Percentiles rank a stretch among this genome's conserved stretches.
These are phyloP conservation scores for Drosophila micromelanica DNA, from an alignment of 1,140 invertebrate genomes.

Conservation along the genomic window DNA sequence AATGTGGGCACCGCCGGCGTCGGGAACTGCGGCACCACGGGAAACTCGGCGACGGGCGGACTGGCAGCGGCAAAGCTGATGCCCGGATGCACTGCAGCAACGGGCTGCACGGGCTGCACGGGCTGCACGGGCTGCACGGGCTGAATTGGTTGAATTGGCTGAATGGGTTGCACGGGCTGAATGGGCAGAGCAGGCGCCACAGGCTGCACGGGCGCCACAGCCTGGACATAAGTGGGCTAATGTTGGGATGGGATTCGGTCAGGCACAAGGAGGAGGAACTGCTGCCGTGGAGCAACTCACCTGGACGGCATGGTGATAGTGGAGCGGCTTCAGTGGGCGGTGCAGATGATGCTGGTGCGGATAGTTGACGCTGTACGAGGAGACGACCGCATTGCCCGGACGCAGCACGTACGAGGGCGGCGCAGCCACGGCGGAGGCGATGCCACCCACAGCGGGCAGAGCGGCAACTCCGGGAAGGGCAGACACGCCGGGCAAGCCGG, in stretches of 20 bases:
- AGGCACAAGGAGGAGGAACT: neutral
- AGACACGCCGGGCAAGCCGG: slow-evolving; percentile 9
- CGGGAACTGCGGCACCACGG: slow-evolving; percentile 15
- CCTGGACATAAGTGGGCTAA: slow-evolving; percentile 58
- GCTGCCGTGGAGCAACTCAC: slow-evolving; percentile 13
- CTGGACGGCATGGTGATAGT: slow-evolving; percentile 68
- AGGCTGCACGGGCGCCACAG: slow-evolving; percentile 37
- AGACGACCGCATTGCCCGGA: slow-evolving; percentile 72
- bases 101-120: slow-evolving; percentile 49
- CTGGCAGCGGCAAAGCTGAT: slow-evolving; percentile 43
- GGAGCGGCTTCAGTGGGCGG: slow-evolving; percentile 60
- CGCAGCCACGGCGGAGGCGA: slow-evolving; percentile 22
- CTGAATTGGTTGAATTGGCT: slow-evolving; percentile 10
- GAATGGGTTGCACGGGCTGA: slow-evolving; percentile 24
- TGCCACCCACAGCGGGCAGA: slow-evolving; percentile 6
- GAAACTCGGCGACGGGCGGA: slow-evolving; percentile 42
- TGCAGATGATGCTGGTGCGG: slow-evolving; percentile 67
- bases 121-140: slow-evolving; percentile 43
- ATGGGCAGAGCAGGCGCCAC: slow-evolving; percentile 27
- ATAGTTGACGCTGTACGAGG: slow-evolving; percentile 80
- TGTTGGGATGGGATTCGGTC: neutral
- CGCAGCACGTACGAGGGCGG: slow-evolving; percentile 64
- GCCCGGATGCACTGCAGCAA: slow-evolving; percentile 41
- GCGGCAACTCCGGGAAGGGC: neutral
- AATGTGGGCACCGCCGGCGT: slow-evolving; percentile 42